A percentile compares a stretch with the other conserved stretches of the same genome.
Evolutionary conservation across 2,888 invertebrate genomes (phyloP).

Genomic region (Tethea ocularis): DNA sequence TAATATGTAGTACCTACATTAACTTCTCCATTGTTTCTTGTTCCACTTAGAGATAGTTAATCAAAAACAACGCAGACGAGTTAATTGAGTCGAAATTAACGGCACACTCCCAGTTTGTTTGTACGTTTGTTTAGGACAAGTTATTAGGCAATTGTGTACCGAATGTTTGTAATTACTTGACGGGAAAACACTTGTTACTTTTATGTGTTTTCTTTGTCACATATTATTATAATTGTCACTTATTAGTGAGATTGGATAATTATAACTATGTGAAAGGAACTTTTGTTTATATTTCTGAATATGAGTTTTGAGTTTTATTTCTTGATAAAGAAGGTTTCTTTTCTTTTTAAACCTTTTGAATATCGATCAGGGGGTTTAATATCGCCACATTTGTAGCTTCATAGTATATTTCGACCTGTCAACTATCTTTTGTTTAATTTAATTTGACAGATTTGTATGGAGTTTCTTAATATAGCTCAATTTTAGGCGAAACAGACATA

Average conservation of each 20-base stretch:
- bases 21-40: background rate
- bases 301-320: background rate
- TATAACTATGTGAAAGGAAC: background rate
- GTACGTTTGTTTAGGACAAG: slow-evolving; percentile 31
- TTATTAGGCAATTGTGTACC: slow-evolving; percentile 14
- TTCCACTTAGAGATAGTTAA: slow-evolving; percentile 42
- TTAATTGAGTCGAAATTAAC: slow-evolving; percentile 56
- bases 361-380: too few relatives aligned
- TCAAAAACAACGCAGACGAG: slow-evolving; percentile 47
- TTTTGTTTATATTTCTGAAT: background rate
- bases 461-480: too few relatives aligned
- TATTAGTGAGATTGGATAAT: background rate
- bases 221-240: background rate
- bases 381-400: too few relatives aligned
- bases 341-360: too few relatives aligned
- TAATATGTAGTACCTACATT: background rate
- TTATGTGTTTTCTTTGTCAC: background rate
- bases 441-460: too few relatives aligned
- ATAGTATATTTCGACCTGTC: too few relatives aligned
- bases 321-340: background rate
- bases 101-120: slow-evolving; percentile 18
- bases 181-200: background rate
- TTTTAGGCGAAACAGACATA: too few relatives aligned
- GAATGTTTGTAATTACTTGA: background rate
- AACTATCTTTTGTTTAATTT: too few relatives aligned